Base-by-base conservation (phyloP, 2,888 invertebrate genomes). In the Diarsia dahlii region DNA sequence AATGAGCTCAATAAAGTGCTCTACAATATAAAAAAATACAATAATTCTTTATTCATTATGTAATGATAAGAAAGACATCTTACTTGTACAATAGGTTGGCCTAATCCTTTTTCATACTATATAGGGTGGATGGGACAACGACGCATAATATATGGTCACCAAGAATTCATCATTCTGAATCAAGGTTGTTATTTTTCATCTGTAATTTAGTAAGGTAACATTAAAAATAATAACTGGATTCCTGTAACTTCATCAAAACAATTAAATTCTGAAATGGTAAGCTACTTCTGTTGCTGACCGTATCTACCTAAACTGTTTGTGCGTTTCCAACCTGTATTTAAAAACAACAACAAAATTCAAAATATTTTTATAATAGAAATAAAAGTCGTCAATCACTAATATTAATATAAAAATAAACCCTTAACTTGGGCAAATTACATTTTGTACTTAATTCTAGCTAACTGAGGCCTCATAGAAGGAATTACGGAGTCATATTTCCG, bases 371-470 rank as follows among this genome's bases (percentile, higher is more conserved):
- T 62, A 45, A 2, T 63, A 45, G 3, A 13, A 45, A 63, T 63
- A 63, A 39, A 45, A 20, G n/a, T 63, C 63, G 63, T 63, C 63
- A 63, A 45, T 60, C 18, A 60, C 28, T 58, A 63, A 15, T 63
- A 63, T n/a, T 45, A 8, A 45, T 45, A 63, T 45, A 45, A 63
- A 63, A 63, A 63, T 45, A 63, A 39, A 3, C 12, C n/a, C 13
- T 5, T 39, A 45, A 13, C 13, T 45, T 45, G 45, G 15, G 45
- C 9, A 12, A n/a, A 63, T n/a, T 8, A 63, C n/a, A 45, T 45
- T 45, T 63, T 63, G n/a, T 63, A 63, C 45, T 45, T 63, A 63
- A 63, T 63, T 45, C n/a, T n/a, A 63, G 3, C n/a, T 63, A 48
- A 23, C n/a, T n/a, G 23, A 23, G 56, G 13, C 23, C 56, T 12